Conservation (phyloP, 2,113 vertebrate species). For the Bufo gargarizans region DNA sequence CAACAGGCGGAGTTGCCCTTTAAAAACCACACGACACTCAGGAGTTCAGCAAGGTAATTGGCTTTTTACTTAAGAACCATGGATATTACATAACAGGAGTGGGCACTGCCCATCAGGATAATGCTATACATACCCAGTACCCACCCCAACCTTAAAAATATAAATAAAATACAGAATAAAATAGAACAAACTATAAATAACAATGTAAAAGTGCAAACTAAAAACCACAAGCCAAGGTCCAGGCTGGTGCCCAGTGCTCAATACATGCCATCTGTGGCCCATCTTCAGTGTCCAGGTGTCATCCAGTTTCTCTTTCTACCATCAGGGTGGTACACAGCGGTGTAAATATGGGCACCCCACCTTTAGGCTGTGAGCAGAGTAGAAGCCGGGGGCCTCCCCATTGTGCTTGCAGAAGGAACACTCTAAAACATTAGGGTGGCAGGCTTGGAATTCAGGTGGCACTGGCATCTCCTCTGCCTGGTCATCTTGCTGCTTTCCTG, state of each 20-base stretch:
- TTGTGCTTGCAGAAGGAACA: slow-evolving; percentile 89
- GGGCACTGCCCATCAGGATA: neutral
- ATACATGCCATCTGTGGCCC: neutral
- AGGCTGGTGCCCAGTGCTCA: neutral
- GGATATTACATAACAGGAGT: neutral
- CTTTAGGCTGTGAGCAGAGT: slow-evolving; percentile 77
- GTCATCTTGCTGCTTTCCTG: neutral
- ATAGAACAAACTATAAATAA: neutral
- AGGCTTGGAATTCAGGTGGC: neutral
- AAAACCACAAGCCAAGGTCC: neutral
- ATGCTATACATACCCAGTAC: neutral
- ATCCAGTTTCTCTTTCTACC: slow-evolving; percentile 50
- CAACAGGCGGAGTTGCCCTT: neutral
- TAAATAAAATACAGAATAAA: neutral
- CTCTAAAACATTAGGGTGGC: neutral
- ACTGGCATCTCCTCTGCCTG: neutral
- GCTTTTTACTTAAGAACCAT: neutral
- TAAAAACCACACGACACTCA: neutral
- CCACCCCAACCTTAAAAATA: neutral
- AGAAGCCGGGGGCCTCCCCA: slow-evolving; percentile 77
- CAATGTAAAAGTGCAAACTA: neutral
- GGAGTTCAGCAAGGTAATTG: neutral
- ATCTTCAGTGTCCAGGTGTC: neutral
- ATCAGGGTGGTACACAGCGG: slow-evolving; percentile 74
- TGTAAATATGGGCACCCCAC: slow-evolving; percentile 82